Conservation (phyloP, 2,113 vertebrate species). For the Cebus imitator region DNA sequence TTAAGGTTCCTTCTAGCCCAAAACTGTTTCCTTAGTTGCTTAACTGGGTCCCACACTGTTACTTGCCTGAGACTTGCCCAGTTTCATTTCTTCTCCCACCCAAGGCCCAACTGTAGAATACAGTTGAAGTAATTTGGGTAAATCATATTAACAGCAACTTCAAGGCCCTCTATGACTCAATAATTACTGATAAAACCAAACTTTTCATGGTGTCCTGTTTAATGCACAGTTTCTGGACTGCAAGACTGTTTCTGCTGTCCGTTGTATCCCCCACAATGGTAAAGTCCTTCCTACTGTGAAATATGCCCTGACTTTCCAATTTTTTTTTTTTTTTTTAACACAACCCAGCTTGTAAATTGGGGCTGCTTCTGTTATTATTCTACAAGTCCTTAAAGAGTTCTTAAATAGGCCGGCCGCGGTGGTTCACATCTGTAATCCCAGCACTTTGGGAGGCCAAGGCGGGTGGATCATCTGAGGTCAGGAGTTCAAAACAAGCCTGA, state of each 20-base stretch:
- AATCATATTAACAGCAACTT: slow-evolving; percentile 7
- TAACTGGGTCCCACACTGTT: neutral
- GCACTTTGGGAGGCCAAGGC: too few relatives aligned
- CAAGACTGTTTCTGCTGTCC: neutral
- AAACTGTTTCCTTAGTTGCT: neutral
- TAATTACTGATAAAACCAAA: neutral
- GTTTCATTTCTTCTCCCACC: neutral
- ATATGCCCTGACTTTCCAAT: neutral
- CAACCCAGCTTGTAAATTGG: neutral
- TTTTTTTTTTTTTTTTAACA: neutral
- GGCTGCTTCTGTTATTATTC: neutral
- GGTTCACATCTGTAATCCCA: too few relatives aligned
- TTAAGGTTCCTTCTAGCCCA: neutral
- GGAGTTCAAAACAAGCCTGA: too few relatives aligned
- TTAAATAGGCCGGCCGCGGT: too few relatives aligned
- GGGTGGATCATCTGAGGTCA: too few relatives aligned
- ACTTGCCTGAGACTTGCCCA: neutral
- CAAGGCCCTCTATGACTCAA: neutral
- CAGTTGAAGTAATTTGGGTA: slow-evolving; percentile 26
- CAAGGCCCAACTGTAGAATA: neutral
- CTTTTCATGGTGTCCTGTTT: neutral
- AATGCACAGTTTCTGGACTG: neutral
- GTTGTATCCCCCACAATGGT: neutral
- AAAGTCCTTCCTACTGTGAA: neutral
- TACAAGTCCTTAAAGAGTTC: neutral